Evolutionary conservation across 2,888 invertebrate species (phyloP).

Genomic region (Parnassius orleans): DNA sequence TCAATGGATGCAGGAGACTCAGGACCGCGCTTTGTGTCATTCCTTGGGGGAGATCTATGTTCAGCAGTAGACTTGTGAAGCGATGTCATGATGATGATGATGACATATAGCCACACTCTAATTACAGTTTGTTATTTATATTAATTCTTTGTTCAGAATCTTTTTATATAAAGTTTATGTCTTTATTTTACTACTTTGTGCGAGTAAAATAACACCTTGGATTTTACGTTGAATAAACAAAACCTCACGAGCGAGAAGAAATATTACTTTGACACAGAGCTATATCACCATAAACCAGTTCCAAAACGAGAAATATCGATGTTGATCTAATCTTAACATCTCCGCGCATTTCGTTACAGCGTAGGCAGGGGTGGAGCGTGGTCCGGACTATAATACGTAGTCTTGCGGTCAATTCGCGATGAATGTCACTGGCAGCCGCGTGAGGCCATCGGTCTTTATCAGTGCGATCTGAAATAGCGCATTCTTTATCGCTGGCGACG

Average conservation of each 20-base stretch:
- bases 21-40: too few relatives aligned
- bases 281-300: slow-evolving; percentile 47
- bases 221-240: slow-evolving; percentile 7
- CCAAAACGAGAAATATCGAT: slow-evolving; percentile 61
- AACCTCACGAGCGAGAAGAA: slow-evolving; percentile 30
- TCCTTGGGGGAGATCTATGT: too few relatives aligned
- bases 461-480: slow-evolving; percentile 60
- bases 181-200: slow-evolving; percentile 8
- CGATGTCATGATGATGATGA: too few relatives aligned
- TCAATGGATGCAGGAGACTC: too few relatives aligned
- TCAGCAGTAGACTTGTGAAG: too few relatives aligned
- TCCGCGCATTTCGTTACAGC: slow-evolving; percentile 54
- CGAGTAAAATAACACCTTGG: slow-evolving; percentile 10
- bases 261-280: slow-evolving; percentile 45
- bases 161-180: too few relatives aligned
- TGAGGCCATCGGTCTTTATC: slow-evolving; percentile 60
- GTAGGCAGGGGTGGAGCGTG: slow-evolving; percentile 36
- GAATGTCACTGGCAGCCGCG: slow-evolving; percentile 50
- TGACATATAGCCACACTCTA: too few relatives aligned
- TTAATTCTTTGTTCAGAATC: too few relatives aligned
- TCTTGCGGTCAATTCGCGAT: slow-evolving; percentile 58
- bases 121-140: too few relatives aligned
- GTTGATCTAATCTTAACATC: slow-evolving; percentile 70
- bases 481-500: slow-evolving; percentile 41
- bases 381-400: slow-evolving; percentile 18